These are phyloP conservation scores for Pollenia labialis DNA, from an alignment of 2,888 invertebrate genomes.

Conservation along the genomic window DNA sequence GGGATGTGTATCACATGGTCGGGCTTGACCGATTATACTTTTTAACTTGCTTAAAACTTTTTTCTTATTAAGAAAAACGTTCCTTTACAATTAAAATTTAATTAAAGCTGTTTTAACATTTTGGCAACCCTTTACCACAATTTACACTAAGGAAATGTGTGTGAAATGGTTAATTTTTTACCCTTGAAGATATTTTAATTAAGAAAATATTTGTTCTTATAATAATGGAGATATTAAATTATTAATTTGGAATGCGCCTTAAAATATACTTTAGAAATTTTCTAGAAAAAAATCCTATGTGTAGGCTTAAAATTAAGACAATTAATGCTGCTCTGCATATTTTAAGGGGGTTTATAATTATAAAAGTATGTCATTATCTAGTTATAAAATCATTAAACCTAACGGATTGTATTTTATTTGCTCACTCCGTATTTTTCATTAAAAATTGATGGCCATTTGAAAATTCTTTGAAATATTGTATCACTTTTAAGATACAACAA, in stretches of 20 bases:
- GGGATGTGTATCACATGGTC: no score
- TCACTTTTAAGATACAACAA: no score
- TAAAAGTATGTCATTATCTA: neutral
- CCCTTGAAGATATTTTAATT: no score
- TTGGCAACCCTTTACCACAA: neutral
- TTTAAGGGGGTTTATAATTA: neutral
- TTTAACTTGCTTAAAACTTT: neutral
- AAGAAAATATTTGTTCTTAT: no score
- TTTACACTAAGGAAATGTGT: neutral
- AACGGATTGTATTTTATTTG: constrained; percentile 7
- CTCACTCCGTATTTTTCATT: neutral
- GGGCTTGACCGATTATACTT: no score
- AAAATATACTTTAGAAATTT: neutral
- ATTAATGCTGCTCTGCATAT: neutral
- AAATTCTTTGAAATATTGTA: neutral
- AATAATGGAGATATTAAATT: neutral
- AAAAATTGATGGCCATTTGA: neutral
- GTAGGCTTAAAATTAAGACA: neutral
- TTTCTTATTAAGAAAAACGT: neutral
- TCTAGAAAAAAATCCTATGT: neutral
- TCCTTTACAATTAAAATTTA: neutral
- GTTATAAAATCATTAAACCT: no score
- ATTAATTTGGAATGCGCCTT: neutral
- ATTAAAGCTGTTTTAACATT: constrained; percentile 1
- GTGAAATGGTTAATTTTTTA: no score